Evolutionary conservation across 2,113 vertebrate genomes (phyloP), one percentile per base, ranked within the genome.

Genomic region (Erpornis zantholeuca): DNA sequence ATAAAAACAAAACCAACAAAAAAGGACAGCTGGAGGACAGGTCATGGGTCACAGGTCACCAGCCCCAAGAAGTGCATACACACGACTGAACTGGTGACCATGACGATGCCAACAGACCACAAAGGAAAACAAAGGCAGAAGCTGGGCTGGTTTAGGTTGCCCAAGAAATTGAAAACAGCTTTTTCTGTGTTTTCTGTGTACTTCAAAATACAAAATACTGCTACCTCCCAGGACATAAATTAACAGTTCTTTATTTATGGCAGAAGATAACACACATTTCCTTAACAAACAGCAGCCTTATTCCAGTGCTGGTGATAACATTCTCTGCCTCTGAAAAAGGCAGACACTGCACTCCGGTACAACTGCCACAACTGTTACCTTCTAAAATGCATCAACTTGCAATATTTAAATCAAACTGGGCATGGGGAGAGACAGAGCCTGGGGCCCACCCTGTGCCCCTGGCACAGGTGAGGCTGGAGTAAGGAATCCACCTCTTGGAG

Each of bases 201-300:
- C 40, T 42, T 42, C 40, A 42, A 42, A 42, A 42, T 42, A 42
- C 71, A 70, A 77, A 93, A 82, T 93, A 45, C 90, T 73, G 71
- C 89, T 86, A 93, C 85, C 90, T 93, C 92, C 72, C 72, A 79
- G 42, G 77, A 86, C 73, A 66, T 38, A 86, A 90, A 54, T 85
- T 77, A 86, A 38, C 4, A 0, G 56, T 81, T 76, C 64, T 96
- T 93, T 95, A 80, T 95, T 94, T 85, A 28, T 50, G 27, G 2
- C 52, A 36, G 49, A 68, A 71, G 90, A 92, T 81, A 94, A 93
- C 63, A 73, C 54, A 57, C 33, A 33, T 15, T 45, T 36, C 82
- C 75, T 90, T 70, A 40, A n/a, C 14, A 35, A 90, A 88, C 33
- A 96, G 72, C 90, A 90, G 76, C 3, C 1, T 82, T 66, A 44